These are phyloP conservation scores for Phlogophora meticulosa DNA, from an alignment of 2,888 invertebrate species.

Conservation along the genomic window DNA sequence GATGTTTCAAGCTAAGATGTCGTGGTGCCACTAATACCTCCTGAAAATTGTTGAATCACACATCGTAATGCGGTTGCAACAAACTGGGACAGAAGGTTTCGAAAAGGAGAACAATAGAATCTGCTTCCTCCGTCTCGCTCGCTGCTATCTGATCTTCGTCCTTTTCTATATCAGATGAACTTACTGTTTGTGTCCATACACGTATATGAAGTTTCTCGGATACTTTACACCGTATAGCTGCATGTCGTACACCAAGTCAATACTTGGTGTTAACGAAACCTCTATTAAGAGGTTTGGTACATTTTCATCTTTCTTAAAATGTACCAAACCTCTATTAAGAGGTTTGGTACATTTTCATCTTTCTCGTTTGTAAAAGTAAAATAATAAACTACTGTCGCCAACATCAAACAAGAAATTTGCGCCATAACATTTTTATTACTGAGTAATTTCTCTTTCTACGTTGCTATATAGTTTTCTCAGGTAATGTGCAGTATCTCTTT, in stretches of 20 bases:
- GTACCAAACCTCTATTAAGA: no score
- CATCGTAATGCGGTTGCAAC: constrained; percentile 17
- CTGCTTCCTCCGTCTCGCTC: background rate
- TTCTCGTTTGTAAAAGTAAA: constrained; percentile 7
- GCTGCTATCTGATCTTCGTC: constrained; percentile 13
- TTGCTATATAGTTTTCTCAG: constrained; percentile 1
- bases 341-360: no score
- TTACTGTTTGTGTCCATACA: background rate
- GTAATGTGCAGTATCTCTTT: constrained; percentile 25
- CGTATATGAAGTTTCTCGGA: background rate
- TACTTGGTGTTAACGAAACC: no score
- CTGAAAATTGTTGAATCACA: constrained; percentile 13
- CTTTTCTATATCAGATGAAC: constrained; percentile 5
- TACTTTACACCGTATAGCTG: background rate
- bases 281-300: background rate
- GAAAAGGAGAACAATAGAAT: constrained; percentile 21
- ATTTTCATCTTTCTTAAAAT: background rate
- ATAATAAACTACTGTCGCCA: background rate
- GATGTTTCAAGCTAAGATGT: background rate
- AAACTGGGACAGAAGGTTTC: constrained; percentile 17
- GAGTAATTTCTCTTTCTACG: constrained; percentile 19
- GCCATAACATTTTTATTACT: background rate
- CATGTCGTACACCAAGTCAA: background rate
- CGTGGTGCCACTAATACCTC: constrained; percentile 10
- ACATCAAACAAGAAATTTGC: background rate